phyloP scores from a whole-genome alignment of 2,888 invertebrate genomes.

The Dysmachus trigonus region DNA sequence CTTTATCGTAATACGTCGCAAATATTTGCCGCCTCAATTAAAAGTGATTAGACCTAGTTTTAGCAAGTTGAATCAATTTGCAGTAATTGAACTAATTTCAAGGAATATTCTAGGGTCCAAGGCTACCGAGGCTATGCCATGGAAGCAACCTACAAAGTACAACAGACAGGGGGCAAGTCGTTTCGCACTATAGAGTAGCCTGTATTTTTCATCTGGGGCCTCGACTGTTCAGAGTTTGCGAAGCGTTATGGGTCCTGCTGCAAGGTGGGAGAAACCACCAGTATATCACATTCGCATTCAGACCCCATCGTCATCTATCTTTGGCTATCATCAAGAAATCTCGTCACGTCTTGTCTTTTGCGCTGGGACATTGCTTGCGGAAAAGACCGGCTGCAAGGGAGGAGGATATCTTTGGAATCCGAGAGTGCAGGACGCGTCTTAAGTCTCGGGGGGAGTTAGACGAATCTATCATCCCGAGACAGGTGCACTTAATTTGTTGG shows the following conservation, averaged over 20 bases:
- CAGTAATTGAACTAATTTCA: background rate
- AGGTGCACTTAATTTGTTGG: slow-evolving; percentile 50
- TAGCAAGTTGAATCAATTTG: background rate
- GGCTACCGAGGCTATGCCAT: background rate
- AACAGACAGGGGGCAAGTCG: background rate
- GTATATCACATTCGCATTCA: slow-evolving; percentile 46
- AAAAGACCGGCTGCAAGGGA: background rate
- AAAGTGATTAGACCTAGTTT: background rate
- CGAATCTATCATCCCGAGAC: slow-evolving; percentile 48
- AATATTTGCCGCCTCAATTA: background rate
- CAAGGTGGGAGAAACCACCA: background rate
- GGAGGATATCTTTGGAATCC: background rate
- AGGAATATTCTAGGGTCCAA: background rate
- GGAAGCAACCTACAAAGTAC: slow-evolving; percentile 1
- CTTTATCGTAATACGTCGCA: background rate
- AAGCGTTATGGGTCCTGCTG: background rate
- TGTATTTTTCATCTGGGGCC: background rate
- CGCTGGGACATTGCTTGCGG: slow-evolving; percentile 5
- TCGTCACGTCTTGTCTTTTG: slow-evolving; percentile 46
- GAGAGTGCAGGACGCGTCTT: background rate
- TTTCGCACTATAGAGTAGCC: background rate
- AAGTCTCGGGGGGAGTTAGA: slow-evolving; percentile 15
- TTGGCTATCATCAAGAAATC: slow-evolving; percentile 40
- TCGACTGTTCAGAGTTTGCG: background rate
- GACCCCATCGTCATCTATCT: slow-evolving; percentile 38